Evolutionary conservation across 2,888 invertebrate genomes (phyloP), one percentile per base, ranked within the genome.

Genomic region (Mesorhabditis sp.): DNA sequence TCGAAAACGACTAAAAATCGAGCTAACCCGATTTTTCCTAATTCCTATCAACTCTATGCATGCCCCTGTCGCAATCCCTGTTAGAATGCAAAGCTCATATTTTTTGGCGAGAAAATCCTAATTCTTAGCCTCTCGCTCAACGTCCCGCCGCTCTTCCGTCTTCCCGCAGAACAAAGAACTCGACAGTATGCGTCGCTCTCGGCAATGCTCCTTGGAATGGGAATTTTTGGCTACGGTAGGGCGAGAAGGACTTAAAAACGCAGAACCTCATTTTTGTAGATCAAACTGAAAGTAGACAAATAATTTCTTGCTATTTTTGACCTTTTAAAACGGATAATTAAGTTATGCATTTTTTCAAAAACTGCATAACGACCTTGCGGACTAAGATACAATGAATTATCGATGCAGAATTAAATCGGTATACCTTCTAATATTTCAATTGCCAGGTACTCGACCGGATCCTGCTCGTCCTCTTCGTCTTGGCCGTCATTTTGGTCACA

Each of bases 171-270:
- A 50, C 45, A 76, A 76, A 66, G 77, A 77, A 43, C 72, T 77
- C 10, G 77, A 77, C 67, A 75, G 73, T 58, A 77, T 76, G 76
- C 65, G 76, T 62, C 62, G 70, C 62, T 74, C 76, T 62, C 66
- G 82, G 5, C 82, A 84, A 67, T 83, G 81, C 71, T 80, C 82
- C 3, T 69, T 84, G 63, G 84, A 84, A 70, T 84, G 84, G 84
- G 84, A 84, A 69, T 80, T 84, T 63, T 72, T 84, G 67, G 84
- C 84, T 5, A 83, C 84, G 4, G 78, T 84, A 28, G 28, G 28
- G 28, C 28, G 28, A 28, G 28, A 28, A 28, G 28, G 28, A 28
- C 28, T 28, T 28, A 28, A 28, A 28, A 28, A 28, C 28, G 1
- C 28, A 28, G 28, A 28, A 1, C 28, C 28, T 28, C 28, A 28